Base-by-base conservation (phyloP, 2,888 invertebrate genomes). In the Mactromeris polynyma region DNA sequence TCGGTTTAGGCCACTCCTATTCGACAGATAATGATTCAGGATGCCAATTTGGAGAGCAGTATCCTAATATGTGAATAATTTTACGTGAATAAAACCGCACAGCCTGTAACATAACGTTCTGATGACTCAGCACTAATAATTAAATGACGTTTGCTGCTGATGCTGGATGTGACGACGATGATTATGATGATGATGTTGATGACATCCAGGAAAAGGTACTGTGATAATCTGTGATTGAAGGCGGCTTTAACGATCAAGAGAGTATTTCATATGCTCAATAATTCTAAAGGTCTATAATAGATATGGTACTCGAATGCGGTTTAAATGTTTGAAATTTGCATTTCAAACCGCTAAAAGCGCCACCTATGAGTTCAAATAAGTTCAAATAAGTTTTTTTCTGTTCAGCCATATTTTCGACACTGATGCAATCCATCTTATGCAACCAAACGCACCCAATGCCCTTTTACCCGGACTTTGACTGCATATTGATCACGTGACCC, bases 401-500 rank as follows among this genome's bases (percentile, higher is more conserved):
- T 2, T 26, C 26, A 1, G 58, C 26, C 26, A 26, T 73, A 73
- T 73, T 73, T 73, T 33, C 36, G 33, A 36, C 36, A 73, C 73
- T 73, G 73, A 73, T 11, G 73, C 26, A 73, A 73, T 73, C 2
- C 19, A 19, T 11, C 17, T 73, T 33, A 73, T 73, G 73, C 33
- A 69, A 69, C 69, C 31, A 33, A 69, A 69, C 33, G 73, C n/a
- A 73, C 73, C 36, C 36, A 73, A 33, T 73, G 36, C 33, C 73
- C 73, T 73, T 73, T 73, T 73, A 73, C 73, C 73, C 73, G 73
- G 73, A 73, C 73, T 73, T 73, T 73, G 73, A 73, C 73, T 73
- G 73, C 36, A 73, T 33, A 73, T 73, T 36, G 36, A 73, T 33
- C 73, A 33, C 36, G 73, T 73, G 73, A 73, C 73, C 73, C 36